phyloP scores from a whole-genome alignment of 2,113 vertebrate species.

The Neogale vison region DNA sequence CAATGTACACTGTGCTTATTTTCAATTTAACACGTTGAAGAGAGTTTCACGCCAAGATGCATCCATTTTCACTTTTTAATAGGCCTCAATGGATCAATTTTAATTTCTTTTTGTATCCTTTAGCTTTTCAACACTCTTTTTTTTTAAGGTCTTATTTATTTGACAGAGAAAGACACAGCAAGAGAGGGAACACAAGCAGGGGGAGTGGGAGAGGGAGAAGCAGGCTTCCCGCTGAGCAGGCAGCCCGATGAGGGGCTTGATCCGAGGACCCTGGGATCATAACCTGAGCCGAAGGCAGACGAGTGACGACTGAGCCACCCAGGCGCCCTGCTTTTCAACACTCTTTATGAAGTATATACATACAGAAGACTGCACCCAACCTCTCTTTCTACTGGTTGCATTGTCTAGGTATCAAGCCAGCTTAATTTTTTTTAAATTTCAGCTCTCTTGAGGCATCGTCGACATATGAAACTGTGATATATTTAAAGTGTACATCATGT shows the following conservation, averaged over 20 bases:
- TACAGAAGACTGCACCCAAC: not conserved
- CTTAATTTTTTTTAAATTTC: not conserved
- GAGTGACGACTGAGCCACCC: too few relatives aligned
- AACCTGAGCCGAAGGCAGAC: too few relatives aligned
- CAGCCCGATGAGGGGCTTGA: too few relatives aligned
- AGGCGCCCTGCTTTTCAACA: not conserved
- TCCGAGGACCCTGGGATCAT: too few relatives aligned
- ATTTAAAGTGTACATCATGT: not conserved
- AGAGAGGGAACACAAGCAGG: too few relatives aligned
- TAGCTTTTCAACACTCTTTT: not conserved
- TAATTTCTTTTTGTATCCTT: not conserved
- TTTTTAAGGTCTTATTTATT: too few relatives aligned
- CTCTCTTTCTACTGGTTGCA: not conserved
- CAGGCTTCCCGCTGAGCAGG: too few relatives aligned
- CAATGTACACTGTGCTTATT: not conserved
- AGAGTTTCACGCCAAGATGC: not conserved
- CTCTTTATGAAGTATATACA: not conserved
- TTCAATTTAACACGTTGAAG: not conserved
- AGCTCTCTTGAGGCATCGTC: not conserved
- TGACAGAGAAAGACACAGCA: too few relatives aligned
- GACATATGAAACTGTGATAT: not conserved
- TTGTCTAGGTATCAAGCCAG: not conserved
- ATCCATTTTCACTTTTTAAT: not conserved
- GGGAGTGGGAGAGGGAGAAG: too few relatives aligned
- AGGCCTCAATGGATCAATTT: not conserved